Conservation (phyloP, 2,888 invertebrate species). For the Carterocephalus palaemon region DNA sequence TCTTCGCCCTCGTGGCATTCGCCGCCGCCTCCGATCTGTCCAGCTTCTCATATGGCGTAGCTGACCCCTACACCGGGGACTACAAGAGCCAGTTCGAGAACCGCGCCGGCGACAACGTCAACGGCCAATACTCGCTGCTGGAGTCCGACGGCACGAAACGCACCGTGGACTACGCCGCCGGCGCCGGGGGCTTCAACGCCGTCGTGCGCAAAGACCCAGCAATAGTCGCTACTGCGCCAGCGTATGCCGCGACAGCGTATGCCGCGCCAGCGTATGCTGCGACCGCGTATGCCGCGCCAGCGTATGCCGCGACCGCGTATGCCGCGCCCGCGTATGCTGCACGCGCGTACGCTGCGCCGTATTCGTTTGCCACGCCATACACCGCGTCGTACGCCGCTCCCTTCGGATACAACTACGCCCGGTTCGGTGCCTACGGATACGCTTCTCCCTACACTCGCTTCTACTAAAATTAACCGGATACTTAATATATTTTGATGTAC, state of each 20-base stretch:
- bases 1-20: constrained; percentile 48
- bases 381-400: neutral
- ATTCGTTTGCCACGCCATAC: constrained; percentile 56
- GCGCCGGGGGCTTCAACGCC: constrained; percentile 19
- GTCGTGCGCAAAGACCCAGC: constrained; percentile 18
- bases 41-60: constrained; percentile 72
- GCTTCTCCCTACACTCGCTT: neutral
- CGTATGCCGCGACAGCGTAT: no score
- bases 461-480: neutral
- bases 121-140: no score
- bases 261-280: no score
- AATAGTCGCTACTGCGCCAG: no score
- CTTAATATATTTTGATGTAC: constrained; percentile 1
- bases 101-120: no score
- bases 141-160: constrained; percentile 5
- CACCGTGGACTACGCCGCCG: constrained; percentile 21
- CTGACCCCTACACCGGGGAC: no score
- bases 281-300: no score
- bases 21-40: constrained; percentile 48
- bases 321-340: constrained; percentile 30
- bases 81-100: no score
- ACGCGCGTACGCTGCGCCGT: neutral
- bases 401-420: constrained; percentile 48
- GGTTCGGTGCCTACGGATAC: constrained; percentile 43
- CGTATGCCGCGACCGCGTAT: no score